A percentile compares a stretch with the other conserved stretches of the same genome.
Conservation (phyloP, 35 echinoderm and acorn worm species). For the Heliocidaris erythrogramma region DNA sequence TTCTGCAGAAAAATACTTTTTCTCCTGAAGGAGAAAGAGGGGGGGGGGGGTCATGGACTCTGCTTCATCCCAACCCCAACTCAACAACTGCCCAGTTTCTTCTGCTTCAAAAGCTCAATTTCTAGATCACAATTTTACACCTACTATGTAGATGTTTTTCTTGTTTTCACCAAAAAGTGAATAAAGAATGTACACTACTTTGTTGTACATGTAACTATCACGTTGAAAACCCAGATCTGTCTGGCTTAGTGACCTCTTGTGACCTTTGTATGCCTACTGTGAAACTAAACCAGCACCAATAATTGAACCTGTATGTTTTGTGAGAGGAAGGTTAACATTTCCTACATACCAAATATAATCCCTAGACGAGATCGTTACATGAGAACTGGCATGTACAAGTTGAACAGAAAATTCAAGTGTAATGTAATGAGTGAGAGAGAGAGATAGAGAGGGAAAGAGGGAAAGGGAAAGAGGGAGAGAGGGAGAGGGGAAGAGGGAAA, state of each 20-base stretch:
- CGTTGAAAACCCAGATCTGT: not conserved
- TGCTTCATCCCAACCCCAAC: no score
- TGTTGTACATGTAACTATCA: not conserved
- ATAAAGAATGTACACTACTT: not conserved
- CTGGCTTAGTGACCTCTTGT: not conserved
- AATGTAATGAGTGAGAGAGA: not conserved
- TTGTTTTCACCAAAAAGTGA: not conserved
- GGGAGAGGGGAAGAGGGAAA: not conserved
- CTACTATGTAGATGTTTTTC: not conserved
- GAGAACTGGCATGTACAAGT: no score
- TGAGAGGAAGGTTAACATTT: not conserved
- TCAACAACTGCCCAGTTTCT: no score
- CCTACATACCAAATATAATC: not conserved
- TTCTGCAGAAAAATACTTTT: no score
- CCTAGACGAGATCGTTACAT: not conserved
- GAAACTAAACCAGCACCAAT: not conserved
- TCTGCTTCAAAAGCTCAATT: no score
- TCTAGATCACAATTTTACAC: not conserved
- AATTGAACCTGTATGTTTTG: not conserved
- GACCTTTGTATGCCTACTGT: not conserved
- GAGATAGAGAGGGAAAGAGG: not conserved
- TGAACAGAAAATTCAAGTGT: not conserved
- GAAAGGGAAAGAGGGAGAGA: no score
- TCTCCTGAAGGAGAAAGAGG: no score
- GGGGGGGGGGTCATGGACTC: no score